Base-by-base conservation (phyloP, 2,888 invertebrate species). In the Liposcelis brunnea region DNA sequence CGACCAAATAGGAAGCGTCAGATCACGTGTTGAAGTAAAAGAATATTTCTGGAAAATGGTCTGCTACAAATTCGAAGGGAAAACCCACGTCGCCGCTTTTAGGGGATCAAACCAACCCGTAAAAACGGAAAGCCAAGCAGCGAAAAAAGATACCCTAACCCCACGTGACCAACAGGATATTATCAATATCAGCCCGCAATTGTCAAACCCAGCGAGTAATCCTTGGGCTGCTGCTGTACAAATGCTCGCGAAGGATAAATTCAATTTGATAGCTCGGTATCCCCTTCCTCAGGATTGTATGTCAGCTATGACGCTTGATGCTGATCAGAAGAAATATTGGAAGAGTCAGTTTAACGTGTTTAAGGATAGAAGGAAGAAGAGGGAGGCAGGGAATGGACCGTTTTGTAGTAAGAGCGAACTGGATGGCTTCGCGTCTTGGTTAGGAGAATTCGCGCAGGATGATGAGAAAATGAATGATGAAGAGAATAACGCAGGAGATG, bases 31-130 rank as follows among this genome's bases (percentile, higher is more conserved):
- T 2, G 44, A 44, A 4, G 43, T 49, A 6, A 48, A 47, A 8
- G 35, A 43, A 11, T 49, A 45, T 33, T 49, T 43, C 31, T 49
- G 49, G 49, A 49, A 49, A 49, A 40, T 49, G 48, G 10, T 48
- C 10, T 49, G 49, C 33, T 49, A 49, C 31, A 46, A 47, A 45
- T 47, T 48, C 14, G 49, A 48, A 1, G 19, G 33, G 14, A 47
- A 37, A 14, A 46, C 48, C 7, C 44, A 45, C 42, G 49, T 49
- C 2, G 49, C 48, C 2, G 49, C 48, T 15, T 49, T 49, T 31
- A 40, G 45, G 10, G 35, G 42, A 10, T 31, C 37, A 11, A 49
- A 49, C 16, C 37, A 18, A n/a, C 15, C 31, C 7, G 11, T 6
- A 12, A 32, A 35, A 4, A 14, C 10, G 11, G 36, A 34, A 11